Conservation (phyloP, 2,888 invertebrate genomes). For the Plebejus anna region DNA sequence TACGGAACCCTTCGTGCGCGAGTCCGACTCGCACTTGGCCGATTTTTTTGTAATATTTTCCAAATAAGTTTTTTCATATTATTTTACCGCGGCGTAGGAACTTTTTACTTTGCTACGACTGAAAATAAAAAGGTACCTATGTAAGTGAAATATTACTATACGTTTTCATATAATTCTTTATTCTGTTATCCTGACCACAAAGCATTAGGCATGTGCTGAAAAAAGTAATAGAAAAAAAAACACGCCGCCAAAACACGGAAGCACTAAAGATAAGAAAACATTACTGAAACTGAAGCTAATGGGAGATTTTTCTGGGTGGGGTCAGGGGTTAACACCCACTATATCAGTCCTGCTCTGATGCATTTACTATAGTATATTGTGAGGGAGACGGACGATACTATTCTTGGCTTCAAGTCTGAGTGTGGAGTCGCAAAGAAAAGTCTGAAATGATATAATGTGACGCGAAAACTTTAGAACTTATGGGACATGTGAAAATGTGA, state of each 20-base stretch:
- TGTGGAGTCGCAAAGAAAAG: conserved; percentile 44
- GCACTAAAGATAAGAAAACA: conserved; percentile 22
- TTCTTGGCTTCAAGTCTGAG: conserved; percentile 58
- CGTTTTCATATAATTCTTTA: neutral
- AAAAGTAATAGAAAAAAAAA: neutral
- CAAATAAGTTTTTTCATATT: no score
- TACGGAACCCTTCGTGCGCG: no score
- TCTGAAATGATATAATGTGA: conserved; percentile 30
- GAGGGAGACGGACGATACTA: conserved; percentile 65
- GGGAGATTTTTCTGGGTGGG: conserved; percentile 76
- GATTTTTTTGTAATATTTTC: no score
- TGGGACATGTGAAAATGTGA: neutral
- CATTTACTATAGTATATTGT: conserved; percentile 50
- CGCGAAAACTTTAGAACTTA: neutral
- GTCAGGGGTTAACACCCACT: conserved; percentile 71
- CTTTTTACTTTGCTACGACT: no score
- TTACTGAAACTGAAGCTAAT: conserved; percentile 57
- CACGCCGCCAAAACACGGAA: conserved; percentile 19
- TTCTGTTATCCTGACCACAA: neutral
- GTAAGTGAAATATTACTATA: no score
- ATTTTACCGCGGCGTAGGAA: no score
- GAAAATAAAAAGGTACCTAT: no score
- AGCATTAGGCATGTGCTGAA: neutral
- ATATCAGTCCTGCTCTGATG: conserved; percentile 56
- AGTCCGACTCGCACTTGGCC: no score